phyloP scores from a whole-genome alignment of 2,888 invertebrate species.

The Autographa gamma region DNA sequence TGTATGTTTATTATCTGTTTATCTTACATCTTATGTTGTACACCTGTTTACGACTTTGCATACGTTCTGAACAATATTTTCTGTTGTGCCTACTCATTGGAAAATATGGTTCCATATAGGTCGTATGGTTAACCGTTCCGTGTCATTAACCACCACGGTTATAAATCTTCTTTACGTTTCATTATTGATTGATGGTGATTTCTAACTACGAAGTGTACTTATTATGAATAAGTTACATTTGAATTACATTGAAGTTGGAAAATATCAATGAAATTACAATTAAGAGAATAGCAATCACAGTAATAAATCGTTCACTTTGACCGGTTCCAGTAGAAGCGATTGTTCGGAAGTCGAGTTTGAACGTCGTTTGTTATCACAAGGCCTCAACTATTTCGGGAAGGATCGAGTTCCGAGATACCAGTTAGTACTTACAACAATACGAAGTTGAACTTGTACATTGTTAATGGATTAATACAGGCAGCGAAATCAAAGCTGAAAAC shows the following conservation, averaged over 20 bases:
- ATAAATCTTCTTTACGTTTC: neutral
- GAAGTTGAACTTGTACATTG: slow-evolving; percentile 26
- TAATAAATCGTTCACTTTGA: slow-evolving; percentile 23
- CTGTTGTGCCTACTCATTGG: neutral
- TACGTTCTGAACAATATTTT: neutral
- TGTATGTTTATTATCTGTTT: neutral
- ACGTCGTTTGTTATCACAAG: slow-evolving; percentile 25
- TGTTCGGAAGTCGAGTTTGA: slow-evolving; percentile 27
- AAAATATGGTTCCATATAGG: neutral
- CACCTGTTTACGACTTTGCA: neutral
- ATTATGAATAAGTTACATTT: neutral
- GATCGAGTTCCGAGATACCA: slow-evolving; percentile 23
- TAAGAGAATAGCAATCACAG: slow-evolving; percentile 15
- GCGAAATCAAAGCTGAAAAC: slow-evolving; percentile 23
- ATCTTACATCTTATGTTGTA: neutral
- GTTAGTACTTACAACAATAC: slow-evolving; percentile 38
- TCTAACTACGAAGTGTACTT: neutral
- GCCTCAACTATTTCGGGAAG: slow-evolving; percentile 25
- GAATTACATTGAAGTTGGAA: neutral
- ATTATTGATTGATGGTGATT: neutral
- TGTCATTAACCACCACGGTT: neutral
- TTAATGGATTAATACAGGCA: slow-evolving; percentile 27
- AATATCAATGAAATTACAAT: slow-evolving; percentile 9
- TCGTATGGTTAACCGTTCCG: neutral
- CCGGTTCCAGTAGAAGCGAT: slow-evolving; percentile 19